phyloP scores from a whole-genome alignment of 2,888 invertebrate genomes.

The Dynastes grantii region DNA sequence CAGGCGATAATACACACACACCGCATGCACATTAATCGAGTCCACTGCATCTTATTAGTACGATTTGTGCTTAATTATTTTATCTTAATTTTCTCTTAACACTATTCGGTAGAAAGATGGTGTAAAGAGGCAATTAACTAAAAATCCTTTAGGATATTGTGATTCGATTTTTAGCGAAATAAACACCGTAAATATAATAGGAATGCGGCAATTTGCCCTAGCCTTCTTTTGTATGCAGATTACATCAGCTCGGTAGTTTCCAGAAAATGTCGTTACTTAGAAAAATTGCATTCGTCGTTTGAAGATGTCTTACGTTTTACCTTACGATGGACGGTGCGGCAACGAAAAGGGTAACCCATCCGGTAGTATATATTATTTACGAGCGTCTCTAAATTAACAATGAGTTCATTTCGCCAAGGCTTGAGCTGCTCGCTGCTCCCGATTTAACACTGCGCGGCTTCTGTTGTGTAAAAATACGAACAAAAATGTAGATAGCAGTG shows the following conservation, averaged over 20 bases:
- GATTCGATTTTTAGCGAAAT: background rate
- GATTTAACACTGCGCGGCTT: background rate
- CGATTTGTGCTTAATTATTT: too few relatives aligned
- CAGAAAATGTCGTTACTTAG: constrained; percentile 16
- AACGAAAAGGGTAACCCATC: background rate
- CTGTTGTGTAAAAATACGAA: background rate
- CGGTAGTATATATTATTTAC: constrained; percentile 11
- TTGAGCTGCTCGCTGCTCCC: background rate
- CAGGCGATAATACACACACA: too few relatives aligned
- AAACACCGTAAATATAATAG: background rate
- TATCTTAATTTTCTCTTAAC: too few relatives aligned
- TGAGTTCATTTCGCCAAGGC: constrained; percentile 6
- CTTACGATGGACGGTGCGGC: background rate
- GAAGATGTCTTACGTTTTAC: background rate
- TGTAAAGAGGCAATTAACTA: too few relatives aligned
- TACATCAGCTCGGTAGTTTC: background rate
- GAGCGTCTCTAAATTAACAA: constrained; percentile 14
- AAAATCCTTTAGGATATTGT: too few relatives aligned
- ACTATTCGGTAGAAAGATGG: too few relatives aligned
- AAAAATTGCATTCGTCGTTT: constrained; percentile 10
- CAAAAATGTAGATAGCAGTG: background rate
- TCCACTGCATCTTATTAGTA: too few relatives aligned
- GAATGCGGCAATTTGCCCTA: constrained; percentile 2
- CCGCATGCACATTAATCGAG: too few relatives aligned
- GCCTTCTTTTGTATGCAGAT: constrained; percentile 7